These are phyloP conservation scores for Euwallacea similis DNA, from an alignment of 1,140 invertebrate genomes.

Conservation along the genomic window DNA sequence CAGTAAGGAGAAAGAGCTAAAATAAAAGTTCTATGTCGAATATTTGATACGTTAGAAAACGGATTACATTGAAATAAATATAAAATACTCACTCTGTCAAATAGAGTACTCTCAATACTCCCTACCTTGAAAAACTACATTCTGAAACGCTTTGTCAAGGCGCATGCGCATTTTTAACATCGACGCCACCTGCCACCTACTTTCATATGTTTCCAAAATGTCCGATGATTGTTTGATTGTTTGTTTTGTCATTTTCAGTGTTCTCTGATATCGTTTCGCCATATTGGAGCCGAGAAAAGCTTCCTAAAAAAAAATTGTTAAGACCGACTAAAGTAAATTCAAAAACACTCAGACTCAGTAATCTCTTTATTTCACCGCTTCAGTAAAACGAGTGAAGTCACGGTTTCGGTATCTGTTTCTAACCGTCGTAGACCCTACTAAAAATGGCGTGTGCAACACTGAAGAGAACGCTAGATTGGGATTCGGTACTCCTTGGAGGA, in stretches of 20 bases:
- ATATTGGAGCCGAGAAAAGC: conserved; percentile 38
- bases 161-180: no score
- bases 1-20: no score
- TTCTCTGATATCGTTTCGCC: conserved; percentile 44
- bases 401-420: conserved; percentile 43
- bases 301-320: background rate
- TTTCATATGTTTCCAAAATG: no score
- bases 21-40: no score
- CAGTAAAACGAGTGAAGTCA: conserved; percentile 5
- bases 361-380: background rate
- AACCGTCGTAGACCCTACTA: conserved; percentile 53
- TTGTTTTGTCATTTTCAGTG: conserved; percentile 25
- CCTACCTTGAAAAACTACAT: no score
- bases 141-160: no score
- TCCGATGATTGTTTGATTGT: background rate
- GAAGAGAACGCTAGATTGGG: conserved; percentile 91
- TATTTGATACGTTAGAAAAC: no score
- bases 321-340: background rate
- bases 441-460: conserved; percentile 95
- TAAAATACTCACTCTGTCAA: no score
- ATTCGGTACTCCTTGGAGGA: conserved; percentile 80
- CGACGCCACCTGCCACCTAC: no score
- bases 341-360: background rate
- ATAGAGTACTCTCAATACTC: no score
- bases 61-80: no score